phyloP scores from a whole-genome alignment of 2,888 invertebrate genomes.

The Ormia ochracea region DNA sequence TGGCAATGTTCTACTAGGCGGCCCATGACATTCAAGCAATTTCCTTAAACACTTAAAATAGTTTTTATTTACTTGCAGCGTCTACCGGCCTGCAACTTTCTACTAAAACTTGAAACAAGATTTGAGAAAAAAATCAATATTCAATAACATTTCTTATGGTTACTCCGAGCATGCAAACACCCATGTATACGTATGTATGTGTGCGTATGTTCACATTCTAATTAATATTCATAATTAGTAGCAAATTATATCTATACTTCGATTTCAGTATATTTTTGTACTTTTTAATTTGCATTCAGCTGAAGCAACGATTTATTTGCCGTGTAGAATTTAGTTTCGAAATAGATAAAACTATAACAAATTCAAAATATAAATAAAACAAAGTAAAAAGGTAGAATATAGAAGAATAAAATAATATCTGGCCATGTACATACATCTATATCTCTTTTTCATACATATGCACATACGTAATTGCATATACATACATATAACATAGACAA shows the following conservation, averaged over 20 bases:
- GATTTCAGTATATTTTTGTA: too few species aligned
- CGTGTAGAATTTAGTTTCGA: not conserved
- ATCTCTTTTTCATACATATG: too few species aligned
- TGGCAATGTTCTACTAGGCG: not conserved
- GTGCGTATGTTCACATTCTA: conserved; percentile 2
- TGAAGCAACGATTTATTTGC: not conserved
- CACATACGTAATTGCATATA: too few species aligned
- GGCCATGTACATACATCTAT: too few species aligned
- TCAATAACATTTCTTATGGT: conserved; percentile 29
- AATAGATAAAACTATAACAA: too few species aligned
- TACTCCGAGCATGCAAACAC: not conserved
- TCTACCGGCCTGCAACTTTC: not conserved
- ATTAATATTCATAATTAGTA: conserved; percentile 48
- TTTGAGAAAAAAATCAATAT: not conserved
- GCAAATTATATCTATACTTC: not conserved
- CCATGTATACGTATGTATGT: too few species aligned
- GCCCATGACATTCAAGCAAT: not conserved
- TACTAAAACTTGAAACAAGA: not conserved
- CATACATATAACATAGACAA: too few species aligned
- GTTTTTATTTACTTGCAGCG: not conserved
- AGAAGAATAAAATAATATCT: too few species aligned
- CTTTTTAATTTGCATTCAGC: conserved; percentile 37
- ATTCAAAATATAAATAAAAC: too few species aligned
- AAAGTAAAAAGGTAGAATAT: too few species aligned
- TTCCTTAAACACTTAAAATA: not conserved